Base-by-base conservation (phyloP, 2,113 vertebrate species). In the Chauna torquata region DNA sequence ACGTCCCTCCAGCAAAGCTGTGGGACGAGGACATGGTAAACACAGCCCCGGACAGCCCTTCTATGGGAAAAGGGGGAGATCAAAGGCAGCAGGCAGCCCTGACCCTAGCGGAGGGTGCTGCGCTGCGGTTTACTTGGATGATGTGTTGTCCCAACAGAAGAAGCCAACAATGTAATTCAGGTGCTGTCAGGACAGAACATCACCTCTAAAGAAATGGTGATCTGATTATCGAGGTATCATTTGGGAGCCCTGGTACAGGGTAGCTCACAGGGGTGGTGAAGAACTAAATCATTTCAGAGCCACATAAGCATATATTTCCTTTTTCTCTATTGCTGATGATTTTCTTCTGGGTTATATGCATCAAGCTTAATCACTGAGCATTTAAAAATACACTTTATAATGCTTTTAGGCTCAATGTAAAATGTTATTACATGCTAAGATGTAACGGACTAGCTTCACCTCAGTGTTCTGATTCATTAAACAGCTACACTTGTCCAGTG, bases 401-500 rank as follows among this genome's bases (percentile, higher is more conserved):
- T 54, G 52, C 10, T 91, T 83, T 74, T 71, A 68, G 44, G 34
- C 28, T 82, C 28, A 13, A 8, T 72, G n/a, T 78, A 86, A 86
- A 85, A 3, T 50, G 57, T 54, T 79, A 76, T 87, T 82, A 38
- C n/a, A 30, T 57, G 52, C 74, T 83, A 88, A 80, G 64, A 66
- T 62, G 25, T 68, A 64, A 71, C 82, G 49, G 81, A 82, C 49
- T 71, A 58, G 75, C 42, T 95, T 91, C 74, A 91, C 86, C 74
- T 94, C 89, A 58, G 4, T 82, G 91, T 82, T 93, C 80, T 92
- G 82, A 88, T 82, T 85, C 84, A 85, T 92, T 93, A 82, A 82
- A 65, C 47, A 71, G 3, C 81, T 76, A 47, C 57, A 58, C 5
- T 82, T 50, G 40, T 13, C 3, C 61, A 44, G 44, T 88, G 54